Evolutionary conservation across 2,888 invertebrate species (phyloP).

Genomic region (Dryocosmus kuriphilus): DNA sequence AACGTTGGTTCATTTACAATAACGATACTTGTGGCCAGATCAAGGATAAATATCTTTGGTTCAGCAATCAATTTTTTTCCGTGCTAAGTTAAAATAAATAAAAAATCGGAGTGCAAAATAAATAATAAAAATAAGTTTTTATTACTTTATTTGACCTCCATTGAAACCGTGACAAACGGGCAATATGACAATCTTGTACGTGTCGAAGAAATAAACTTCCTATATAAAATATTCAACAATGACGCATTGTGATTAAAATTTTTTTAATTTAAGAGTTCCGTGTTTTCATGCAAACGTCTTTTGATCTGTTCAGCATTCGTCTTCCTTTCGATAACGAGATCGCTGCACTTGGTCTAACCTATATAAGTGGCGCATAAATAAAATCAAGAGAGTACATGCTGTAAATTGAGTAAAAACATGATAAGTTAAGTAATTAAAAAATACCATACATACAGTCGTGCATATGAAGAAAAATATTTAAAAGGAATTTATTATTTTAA

Average conservation of each 20-base stretch:
- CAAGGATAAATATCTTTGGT: no score
- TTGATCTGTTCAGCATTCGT: slow-evolving; percentile 3
- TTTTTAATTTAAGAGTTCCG: neutral
- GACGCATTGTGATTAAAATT: neutral
- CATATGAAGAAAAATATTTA: neutral
- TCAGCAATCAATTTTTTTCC: no score
- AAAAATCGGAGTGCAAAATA: no score
- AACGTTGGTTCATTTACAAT: no score
- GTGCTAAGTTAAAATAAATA: no score
- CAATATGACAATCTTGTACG: neutral
- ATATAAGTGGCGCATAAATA: slow-evolving; percentile 34
- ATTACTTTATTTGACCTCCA: no score
- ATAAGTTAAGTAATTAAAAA: neutral
- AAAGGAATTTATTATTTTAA: neutral
- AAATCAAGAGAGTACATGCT: slow-evolving; percentile 12
- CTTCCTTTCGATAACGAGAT: slow-evolving; percentile 35
- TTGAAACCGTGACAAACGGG: neutral
- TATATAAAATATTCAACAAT: neutral
- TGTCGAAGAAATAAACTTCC: slow-evolving; percentile 2
- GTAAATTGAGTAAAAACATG: slow-evolving; percentile 19
- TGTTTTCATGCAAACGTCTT: slow-evolving; percentile 15
- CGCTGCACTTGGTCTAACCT: slow-evolving; percentile 35
- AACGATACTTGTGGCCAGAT: no score
- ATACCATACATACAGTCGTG: neutral
- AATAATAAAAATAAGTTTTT: no score